phyloP scores from a whole-genome alignment of 2,797 vertebrate species.

The Phalanger gymnotis region DNA sequence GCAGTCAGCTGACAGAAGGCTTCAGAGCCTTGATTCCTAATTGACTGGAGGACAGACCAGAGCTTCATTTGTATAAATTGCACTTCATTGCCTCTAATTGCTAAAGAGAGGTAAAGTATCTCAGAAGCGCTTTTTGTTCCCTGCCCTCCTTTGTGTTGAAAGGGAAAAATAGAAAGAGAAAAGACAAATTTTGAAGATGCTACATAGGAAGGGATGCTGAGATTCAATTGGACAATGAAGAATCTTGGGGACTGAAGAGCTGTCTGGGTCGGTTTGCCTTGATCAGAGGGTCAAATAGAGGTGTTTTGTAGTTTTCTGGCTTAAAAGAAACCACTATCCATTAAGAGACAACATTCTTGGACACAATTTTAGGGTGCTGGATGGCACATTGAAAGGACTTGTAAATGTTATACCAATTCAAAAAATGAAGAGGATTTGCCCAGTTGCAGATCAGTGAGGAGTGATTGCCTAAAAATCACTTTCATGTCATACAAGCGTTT shows the following conservation, averaged over 20 bases:
- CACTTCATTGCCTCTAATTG: background rate
- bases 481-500: background rate
- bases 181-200: background rate
- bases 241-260: background rate
- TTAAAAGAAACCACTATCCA: background rate
- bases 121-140: background rate
- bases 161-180: background rate
- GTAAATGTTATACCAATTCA: background rate
- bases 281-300: background rate
- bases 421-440: background rate
- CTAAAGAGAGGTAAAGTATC: background rate
- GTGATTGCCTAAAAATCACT: background rate
- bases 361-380: background rate
- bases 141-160: background rate
- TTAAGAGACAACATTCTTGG: background rate
- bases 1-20: background rate
- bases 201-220: background rate
- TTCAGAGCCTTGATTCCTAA: background rate
- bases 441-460: background rate
- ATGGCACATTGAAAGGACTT: background rate
- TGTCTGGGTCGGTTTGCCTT: background rate
- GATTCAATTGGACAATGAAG: background rate
- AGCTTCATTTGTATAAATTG: background rate
- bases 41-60: background rate
- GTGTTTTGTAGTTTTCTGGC: background rate